Conservation (phyloP, 2,113 vertebrate genomes). For the Chrysemys picta region DNA sequence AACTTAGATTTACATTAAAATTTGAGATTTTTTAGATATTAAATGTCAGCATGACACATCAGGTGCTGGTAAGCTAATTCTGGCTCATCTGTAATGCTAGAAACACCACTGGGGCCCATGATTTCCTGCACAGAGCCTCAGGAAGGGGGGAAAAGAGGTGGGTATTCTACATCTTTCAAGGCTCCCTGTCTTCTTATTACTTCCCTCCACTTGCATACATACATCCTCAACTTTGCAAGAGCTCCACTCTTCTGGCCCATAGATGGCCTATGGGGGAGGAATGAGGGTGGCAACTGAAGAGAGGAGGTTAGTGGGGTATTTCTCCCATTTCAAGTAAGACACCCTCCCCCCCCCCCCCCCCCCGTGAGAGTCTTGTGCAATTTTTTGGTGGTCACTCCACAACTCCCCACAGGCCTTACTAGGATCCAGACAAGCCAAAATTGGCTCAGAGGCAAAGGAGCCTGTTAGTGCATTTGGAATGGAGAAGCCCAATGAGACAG, state of each 20-base stretch:
- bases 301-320: background rate
- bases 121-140: background rate
- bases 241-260: background rate
- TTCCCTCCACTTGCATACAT: too few species aligned
- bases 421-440: background rate
- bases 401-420: background rate
- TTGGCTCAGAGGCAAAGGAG: background rate
- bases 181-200: background rate
- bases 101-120: background rate
- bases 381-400: background rate
- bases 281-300: background rate
- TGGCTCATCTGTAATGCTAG: background rate
- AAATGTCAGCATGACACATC: background rate
- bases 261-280: background rate
- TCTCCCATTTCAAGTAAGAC: background rate
- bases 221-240: background rate
- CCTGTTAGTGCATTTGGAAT: background rate
- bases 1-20: background rate
- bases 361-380: background rate
- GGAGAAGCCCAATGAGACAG: background rate
- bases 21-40: background rate
- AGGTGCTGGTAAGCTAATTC: background rate
- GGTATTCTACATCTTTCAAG: too few species aligned
- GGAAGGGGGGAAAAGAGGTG: background rate
- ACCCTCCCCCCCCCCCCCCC: too few species aligned